These are phyloP conservation scores for Microcebus griseorufus DNA, from an alignment of 2,113 vertebrate genomes.

Conservation along the genomic window DNA sequence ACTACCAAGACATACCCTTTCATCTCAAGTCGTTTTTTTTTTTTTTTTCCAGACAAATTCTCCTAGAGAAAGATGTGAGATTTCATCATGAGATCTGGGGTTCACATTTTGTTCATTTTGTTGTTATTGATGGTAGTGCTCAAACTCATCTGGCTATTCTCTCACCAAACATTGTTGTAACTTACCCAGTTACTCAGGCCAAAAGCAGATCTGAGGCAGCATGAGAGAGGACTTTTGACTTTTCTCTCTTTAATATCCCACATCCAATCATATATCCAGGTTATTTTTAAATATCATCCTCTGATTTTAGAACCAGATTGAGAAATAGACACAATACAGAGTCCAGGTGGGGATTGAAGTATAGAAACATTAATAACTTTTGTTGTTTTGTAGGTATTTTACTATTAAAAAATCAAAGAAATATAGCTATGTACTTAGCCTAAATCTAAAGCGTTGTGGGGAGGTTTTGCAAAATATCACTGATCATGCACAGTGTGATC, in stretches of 20 bases:
- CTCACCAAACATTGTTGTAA: background rate
- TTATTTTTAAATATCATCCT: background rate
- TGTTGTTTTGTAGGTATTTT: background rate
- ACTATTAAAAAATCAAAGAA: background rate
- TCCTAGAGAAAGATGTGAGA: background rate
- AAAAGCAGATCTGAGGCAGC: background rate
- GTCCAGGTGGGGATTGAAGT: background rate
- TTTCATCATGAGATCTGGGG: background rate
- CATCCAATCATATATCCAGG: background rate
- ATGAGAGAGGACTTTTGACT: background rate
- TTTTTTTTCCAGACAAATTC: no score
- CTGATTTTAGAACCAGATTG: background rate
- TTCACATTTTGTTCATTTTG: background rate
- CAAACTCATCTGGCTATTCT: background rate
- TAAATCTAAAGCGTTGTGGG: background rate
- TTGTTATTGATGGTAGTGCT: background rate
- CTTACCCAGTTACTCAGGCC: background rate
- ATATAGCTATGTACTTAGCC: background rate
- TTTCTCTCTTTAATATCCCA: background rate
- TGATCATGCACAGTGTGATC: background rate
- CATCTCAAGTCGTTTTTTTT: background rate
- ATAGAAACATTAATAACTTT: background rate
- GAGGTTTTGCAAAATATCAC: background rate
- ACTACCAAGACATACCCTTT: background rate
- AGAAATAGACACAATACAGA: background rate